These are phyloP conservation scores for Drosophila affinis DNA, from an alignment of 2,888 invertebrate genomes.

Conservation along the genomic window DNA sequence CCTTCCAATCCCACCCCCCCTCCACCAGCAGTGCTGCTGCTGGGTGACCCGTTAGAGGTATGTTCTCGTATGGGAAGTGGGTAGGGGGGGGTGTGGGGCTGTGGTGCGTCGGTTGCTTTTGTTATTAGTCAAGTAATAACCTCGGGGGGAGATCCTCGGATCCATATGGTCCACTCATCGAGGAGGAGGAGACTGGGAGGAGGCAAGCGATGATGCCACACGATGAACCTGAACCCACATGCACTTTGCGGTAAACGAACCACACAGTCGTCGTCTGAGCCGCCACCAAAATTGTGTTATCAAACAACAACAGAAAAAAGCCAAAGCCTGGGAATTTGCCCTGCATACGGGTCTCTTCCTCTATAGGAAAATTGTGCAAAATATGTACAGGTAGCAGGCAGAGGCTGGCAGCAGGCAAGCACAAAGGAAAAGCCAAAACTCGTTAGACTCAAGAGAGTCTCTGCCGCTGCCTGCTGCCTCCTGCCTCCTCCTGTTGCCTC, in stretches of 20 bases:
- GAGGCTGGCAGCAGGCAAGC: background rate
- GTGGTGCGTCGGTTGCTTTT: slow-evolving; percentile 44
- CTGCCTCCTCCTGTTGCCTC: no score
- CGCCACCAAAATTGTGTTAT: slow-evolving; percentile 75
- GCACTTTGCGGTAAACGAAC: slow-evolving; percentile 76
- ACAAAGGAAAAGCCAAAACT: background rate
- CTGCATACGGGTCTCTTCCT: slow-evolving; percentile 49
- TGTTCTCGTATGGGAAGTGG: slow-evolving; percentile 40
- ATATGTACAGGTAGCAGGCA: slow-evolving; percentile 1
- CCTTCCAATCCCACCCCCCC: background rate
- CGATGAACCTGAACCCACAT: slow-evolving; percentile 74
- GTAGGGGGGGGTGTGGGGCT: background rate
- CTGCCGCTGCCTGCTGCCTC: background rate
- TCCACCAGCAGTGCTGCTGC: slow-evolving; percentile 20
- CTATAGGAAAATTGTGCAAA: slow-evolving; percentile 19
- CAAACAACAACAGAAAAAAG: slow-evolving; percentile 60
- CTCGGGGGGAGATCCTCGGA: slow-evolving; percentile 49
- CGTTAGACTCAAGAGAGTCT: background rate
- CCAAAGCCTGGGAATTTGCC: slow-evolving; percentile 73
- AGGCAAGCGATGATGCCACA: slow-evolving; percentile 49
- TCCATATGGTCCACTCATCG: background rate
- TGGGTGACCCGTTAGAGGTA: slow-evolving; percentile 54
- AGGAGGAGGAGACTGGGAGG: slow-evolving; percentile 28
- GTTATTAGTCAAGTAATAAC: slow-evolving; percentile 71
- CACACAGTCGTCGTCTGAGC: slow-evolving; percentile 18